phyloP scores from a whole-genome alignment of 1,140 invertebrate genomes.

The Neuroterus valhalla region DNA sequence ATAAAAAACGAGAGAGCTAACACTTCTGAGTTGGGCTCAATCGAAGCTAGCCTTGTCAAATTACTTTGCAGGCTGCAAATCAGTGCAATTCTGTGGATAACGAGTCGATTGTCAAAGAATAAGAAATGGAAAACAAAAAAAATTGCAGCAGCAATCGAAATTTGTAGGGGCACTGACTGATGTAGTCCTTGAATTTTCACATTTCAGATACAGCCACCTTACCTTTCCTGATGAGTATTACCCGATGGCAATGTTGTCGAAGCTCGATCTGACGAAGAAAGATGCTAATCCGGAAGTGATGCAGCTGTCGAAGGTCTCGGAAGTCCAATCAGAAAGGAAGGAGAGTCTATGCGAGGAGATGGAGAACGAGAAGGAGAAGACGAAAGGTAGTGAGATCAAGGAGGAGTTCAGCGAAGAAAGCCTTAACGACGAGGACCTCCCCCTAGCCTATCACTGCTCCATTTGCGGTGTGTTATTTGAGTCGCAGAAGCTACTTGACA shows the following conservation, averaged over 20 bases:
- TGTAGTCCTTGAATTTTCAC: conserved; percentile 65
- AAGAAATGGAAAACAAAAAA: conserved; percentile 32
- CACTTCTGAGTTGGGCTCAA: too few species aligned
- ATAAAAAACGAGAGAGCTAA: too few species aligned
- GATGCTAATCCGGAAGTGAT: conserved; percentile 30
- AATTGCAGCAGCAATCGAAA: background rate
- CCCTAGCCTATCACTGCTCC: conserved; percentile 63
- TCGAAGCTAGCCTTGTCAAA: too few species aligned
- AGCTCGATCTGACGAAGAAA: conserved; percentile 65
- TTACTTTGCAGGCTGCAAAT: conserved; percentile 13
- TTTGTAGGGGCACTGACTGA: conserved; percentile 48
- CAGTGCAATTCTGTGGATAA: conserved; percentile 30
- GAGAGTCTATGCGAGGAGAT: conserved; percentile 26
- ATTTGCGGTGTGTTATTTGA: conserved; percentile 61
- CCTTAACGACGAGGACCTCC: conserved; percentile 55
- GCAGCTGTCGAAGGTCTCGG: conserved; percentile 29
- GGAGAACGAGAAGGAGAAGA: conserved; percentile 25
- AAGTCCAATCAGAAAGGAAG: conserved; percentile 12
- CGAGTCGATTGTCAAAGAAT: conserved; percentile 29
- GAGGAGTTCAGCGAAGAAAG: conserved; percentile 46
- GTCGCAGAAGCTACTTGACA: conserved; percentile 56
- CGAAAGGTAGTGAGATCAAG: conserved; percentile 48
- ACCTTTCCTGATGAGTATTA: conserved; percentile 62
- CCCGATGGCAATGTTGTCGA: conserved; percentile 61
- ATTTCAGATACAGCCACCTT: conserved; percentile 68